Base-by-base conservation (phyloP, 1,140 invertebrate species). In the Arion vulgaris region DNA sequence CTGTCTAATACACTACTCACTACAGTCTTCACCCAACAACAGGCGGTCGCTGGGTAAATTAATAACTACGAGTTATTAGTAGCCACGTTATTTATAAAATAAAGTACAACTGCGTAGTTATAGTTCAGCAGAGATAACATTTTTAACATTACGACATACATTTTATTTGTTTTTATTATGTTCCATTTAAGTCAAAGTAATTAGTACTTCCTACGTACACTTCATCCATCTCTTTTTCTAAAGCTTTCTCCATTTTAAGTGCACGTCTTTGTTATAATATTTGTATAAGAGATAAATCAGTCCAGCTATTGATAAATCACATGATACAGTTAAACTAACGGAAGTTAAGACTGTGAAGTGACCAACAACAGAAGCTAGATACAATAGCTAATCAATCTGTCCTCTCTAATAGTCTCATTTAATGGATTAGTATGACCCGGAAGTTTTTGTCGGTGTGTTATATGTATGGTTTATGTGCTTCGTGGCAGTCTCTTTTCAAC, bases 141-240 rank as follows among this genome's bases (percentile, higher is more conserved):
- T n/a, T n/a, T n/a, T n/a, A n/a, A n/a, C n/a, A n/a, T n/a, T n/a
- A n/a, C n/a, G n/a, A n/a, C n/a, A n/a, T n/a, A n/a, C n/a, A n/a
- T n/a, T n/a, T n/a, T n/a, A n/a, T n/a, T n/a, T n/a, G n/a, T n/a
- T n/a, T n/a, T n/a, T n/a, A n/a, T n/a, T n/a, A n/a, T n/a, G n/a
- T n/a, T n/a, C n/a, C n/a, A n/a, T n/a, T n/a, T n/a, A n/a, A n/a
- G n/a, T n/a, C 2, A 66, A 32, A 32, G 28, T 66, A 66, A 66
- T 66, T 5, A 11, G 7, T 17, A 66, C 11, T 34, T 11, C 45
- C 17, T 32, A 39, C 76, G 32, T 79, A 79, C 76, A 36, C 36
- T 38, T 79, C 76, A 34, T 79, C 36, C 51, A 79, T 62, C 39
- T 79, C 57, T 68, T 79, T 79, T 19, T 79, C 76, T 36, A 79